A percentile compares a stretch with the other conserved stretches of the same genome.
These are phyloP conservation scores for Cydia pomonella DNA, from an alignment of 1,140 invertebrate species.

Conservation along the genomic window DNA sequence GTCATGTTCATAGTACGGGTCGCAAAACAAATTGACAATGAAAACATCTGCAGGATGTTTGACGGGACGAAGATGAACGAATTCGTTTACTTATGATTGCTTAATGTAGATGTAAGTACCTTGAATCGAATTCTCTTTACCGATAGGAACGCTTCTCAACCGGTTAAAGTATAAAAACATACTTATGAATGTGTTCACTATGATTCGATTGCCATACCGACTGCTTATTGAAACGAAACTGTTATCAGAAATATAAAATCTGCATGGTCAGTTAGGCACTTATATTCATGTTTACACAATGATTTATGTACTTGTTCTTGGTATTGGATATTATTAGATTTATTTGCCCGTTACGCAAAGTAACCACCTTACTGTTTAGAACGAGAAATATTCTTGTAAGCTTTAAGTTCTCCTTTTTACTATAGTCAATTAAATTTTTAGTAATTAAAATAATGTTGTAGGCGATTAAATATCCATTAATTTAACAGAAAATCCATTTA, in stretches of 20 bases:
- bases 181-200: constrained; percentile 7
- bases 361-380: not conserved
- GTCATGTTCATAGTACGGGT: no score
- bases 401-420: not conserved
- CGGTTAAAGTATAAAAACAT: constrained; percentile 8
- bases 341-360: constrained; percentile 4
- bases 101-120: no score
- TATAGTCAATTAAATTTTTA: not conserved
- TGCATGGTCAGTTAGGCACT: constrained; percentile 13
- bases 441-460: not conserved
- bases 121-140: not conserved
- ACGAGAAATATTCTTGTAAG: not conserved
- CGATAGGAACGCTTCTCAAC: not conserved
- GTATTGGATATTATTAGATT: constrained; percentile 1
- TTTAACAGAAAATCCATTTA: not conserved
- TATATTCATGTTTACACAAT: constrained; percentile 1
- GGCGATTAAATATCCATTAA: not conserved
- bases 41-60: no score
- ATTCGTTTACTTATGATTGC: not conserved
- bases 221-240: constrained; percentile 8
- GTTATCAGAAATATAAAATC: constrained; percentile 11
- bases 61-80: no score
- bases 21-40: no score
- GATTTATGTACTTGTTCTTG: not conserved
- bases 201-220: constrained; percentile 1